These are phyloP conservation scores for Yponomeuta plumbellus DNA, from an alignment of 2,888 invertebrate genomes.

Conservation along the genomic window DNA sequence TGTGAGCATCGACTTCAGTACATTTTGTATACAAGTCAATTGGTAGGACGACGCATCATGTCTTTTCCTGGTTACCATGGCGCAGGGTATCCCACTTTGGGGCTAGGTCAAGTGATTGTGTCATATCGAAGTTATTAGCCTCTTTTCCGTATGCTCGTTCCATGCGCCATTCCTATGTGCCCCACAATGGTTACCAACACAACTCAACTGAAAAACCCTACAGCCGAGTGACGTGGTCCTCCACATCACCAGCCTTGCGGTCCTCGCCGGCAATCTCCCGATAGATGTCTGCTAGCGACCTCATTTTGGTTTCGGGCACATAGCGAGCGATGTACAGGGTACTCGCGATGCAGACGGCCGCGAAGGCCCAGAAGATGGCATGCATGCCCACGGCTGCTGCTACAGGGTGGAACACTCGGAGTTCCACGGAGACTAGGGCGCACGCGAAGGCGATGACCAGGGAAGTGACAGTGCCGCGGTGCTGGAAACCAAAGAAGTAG, in stretches of 20 bases:
- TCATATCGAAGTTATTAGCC: too few species aligned
- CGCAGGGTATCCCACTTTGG: too few species aligned
- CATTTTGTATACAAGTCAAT: too few species aligned
- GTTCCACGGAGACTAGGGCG: slow-evolving; percentile 54
- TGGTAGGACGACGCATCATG: too few species aligned
- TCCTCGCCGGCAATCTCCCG: slow-evolving; percentile 47
- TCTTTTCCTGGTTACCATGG: too few species aligned
- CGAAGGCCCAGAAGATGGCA: slow-evolving; percentile 59
- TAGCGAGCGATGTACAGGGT: slow-evolving; percentile 53
- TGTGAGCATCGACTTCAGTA: too few species aligned
- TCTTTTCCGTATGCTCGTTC: too few species aligned
- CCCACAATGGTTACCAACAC: too few species aligned
- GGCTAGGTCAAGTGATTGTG: too few species aligned
- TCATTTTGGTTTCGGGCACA: slow-evolving; percentile 62
- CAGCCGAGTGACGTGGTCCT: slow-evolving; percentile 54
- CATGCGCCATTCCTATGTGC: too few species aligned
- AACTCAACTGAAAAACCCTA: slow-evolving; percentile 22
- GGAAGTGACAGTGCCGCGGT: slow-evolving; percentile 64
- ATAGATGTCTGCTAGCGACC: slow-evolving; percentile 60
- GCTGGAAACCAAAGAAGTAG: slow-evolving; percentile 36
- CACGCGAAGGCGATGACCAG: slow-evolving; percentile 64
- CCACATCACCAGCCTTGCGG: slow-evolving; percentile 41
- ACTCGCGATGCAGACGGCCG: slow-evolving; percentile 55
- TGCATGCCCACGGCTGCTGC: slow-evolving; percentile 48
- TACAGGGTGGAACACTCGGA: slow-evolving; percentile 61